These are phyloP conservation scores for Parazoanthus swiftii DNA, from an alignment of 92 coral and sea anemone genomes.

Conservation along the genomic window DNA sequence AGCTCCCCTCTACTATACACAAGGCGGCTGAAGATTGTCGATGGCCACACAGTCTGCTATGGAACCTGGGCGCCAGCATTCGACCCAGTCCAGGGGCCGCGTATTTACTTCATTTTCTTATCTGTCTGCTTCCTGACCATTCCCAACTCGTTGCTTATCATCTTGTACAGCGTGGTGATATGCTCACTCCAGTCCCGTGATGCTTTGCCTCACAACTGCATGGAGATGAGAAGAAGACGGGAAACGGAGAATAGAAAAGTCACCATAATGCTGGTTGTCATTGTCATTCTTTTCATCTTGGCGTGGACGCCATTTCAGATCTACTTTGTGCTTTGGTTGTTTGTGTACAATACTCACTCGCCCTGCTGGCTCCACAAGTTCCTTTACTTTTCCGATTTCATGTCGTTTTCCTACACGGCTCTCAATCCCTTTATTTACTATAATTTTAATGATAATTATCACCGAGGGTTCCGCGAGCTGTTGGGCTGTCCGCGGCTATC, in stretches of 20 bases:
- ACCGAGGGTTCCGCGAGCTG: background rate
- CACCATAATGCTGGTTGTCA: background rate
- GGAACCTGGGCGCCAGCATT: background rate
- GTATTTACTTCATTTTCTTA: background rate
- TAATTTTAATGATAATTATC: background rate
- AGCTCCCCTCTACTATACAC: background rate
- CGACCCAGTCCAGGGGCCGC: background rate
- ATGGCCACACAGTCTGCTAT: background rate
- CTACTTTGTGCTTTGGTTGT: background rate
- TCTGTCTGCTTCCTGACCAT: background rate
- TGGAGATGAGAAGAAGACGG: background rate
- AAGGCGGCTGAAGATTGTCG: background rate
- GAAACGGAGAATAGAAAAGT: background rate
- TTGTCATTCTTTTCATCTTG: background rate
- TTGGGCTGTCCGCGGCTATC: background rate
- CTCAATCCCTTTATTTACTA: background rate
- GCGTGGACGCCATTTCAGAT: background rate
- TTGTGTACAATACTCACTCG: background rate
- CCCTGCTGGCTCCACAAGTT: background rate
- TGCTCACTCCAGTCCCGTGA: background rate
- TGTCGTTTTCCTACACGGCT: background rate
- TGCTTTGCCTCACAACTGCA: background rate
- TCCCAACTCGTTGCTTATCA: background rate
- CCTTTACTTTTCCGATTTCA: background rate
- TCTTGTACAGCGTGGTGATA: background rate